Evolutionary conservation across 2,113 vertebrate species (phyloP), one percentile per base, ranked within the genome.

Genomic region (Trematomus loennbergii): DNA sequence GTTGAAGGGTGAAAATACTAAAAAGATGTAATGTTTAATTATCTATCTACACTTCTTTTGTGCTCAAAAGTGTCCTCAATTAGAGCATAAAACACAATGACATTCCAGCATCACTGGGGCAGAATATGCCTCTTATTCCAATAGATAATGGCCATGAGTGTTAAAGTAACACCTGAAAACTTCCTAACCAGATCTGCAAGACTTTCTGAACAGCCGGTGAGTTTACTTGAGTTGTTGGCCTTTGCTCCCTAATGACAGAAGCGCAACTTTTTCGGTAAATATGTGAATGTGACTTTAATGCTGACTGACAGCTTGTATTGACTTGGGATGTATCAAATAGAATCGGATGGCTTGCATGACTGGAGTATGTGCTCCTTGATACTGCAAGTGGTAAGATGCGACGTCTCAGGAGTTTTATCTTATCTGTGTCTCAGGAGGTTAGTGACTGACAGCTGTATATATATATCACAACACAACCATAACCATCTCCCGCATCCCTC

Each of bases 291-390:
- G 90, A 91, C 84, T 87, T 81, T 92, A 90, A 95, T 93, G 84
- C 88, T 92, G 89, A 94, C 88, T 92, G 94, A 94, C 94, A 94
- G 93, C 91, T 83, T 74, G 78, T 89, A 90, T 92, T 91, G 89
- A 87, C 93, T 92, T 75, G 91, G 91, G 94, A 91, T 83, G n/a
- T 92, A 95, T 95, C 93, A 95, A 94, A 95, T 91, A 88, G 93
- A 93, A 93, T 94, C 61, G 92, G 90, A 84, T 88, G 89, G 90
- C 88, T 94, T 94, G 92, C 91, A 93, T 93, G 91, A 93, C 89
- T 87, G 83, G 77, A 83, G 88, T 81, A 86, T 92, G 88, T 91
- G 93, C 92, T 94, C 90, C 93, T 87, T 86, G 83, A 91, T 91
- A 91, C 90, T 90, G 87, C 81, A 61, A 90, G 86, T 86, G 90